Base-by-base conservation (phyloP, 2,888 invertebrate genomes). In the Melolontha melolontha region DNA sequence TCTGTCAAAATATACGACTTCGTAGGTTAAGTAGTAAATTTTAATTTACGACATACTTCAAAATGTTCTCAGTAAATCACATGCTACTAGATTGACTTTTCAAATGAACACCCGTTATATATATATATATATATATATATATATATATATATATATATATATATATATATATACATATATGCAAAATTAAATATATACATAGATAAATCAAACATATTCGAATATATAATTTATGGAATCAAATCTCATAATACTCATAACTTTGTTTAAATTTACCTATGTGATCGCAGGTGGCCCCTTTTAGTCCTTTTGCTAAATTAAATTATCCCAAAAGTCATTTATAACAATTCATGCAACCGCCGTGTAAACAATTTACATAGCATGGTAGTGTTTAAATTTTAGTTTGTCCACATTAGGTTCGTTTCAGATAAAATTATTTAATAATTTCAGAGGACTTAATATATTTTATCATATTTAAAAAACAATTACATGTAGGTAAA, bases 281-380 rank as follows among this genome's bases (percentile, higher is more conserved):
- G 27, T 34, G 34, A 34, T 34, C 29, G 8, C 27, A 14, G 59
- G 7, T 34, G n/a, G 54, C 44, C 59, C 59, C 27, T 59, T 59
- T 44, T 17, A 42, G 59, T 29, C 59, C 59, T 59, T 44, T 44
- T 29, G 12, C 12, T 44, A 59, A 59, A 59, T 44, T 42, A 59
- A 44, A 59, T 59, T 59, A 59, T 59, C 59, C 59, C 59, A 29
- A 34, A 59, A 59, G 59, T 59, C 59, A 44, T 59, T 59, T 59
- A 47, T 44, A 59, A 59, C 44, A 59, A 44, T 47, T 59, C 44
- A 2, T 44, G 29, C 8, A 59, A 44, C 59, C 44, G 44, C 42
- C 29, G 34, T 59, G 59, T 29, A 54, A 40, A 54, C 40, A 54
- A 40, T 54, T 54, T 54, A 16, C 17, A 16, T 54, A 54, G 17